Evolutionary conservation across 1,140 invertebrate genomes (phyloP), one percentile per base, ranked within the genome.

Genomic region (Formica exsecta): DNA sequence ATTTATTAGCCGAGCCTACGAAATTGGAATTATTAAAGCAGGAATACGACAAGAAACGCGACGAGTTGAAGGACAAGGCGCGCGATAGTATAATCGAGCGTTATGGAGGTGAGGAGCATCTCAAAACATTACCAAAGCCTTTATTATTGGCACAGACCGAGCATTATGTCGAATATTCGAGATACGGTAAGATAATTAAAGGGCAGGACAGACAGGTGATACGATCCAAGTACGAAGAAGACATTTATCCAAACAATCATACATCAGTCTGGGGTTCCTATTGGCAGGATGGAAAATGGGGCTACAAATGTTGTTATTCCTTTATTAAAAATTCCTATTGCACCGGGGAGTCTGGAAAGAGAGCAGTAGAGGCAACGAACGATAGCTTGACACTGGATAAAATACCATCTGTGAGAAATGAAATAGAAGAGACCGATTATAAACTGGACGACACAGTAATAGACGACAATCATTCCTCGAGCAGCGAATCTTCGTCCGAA

Each of bases 1-100:
- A 99, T 95, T 95, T 99, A 38, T 96, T 99, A 75, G 99, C 99
- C 16, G 99, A 99, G 94, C 99, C 99, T 0, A 99, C 99, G 7
- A 99, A 99, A 95, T 94, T 99, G 38, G 99, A 99, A 94, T 93
- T 99, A 79, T 93, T 99, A 16, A 97, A 99, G 91, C 97, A 98
- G 80, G 98, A 99, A 93, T 99, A 98, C 93, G 97, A 98, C 81
- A 96, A 98, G 48, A 98, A 99, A 92, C 98, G 98, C 92, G 97
- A 98, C 36, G 97, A 98, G 85, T 97, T 98, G 68, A 99, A 99
- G 94, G 96, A 96, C 16, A 95, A 96, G 94, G 96, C 96, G 19
- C 94, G 92, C 89, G 95, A 97, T 86, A 97, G 96, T 88, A 96
- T 99, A 32, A 95, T 99, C 19, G 97, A 98, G 85, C 97, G 97